phyloP scores from a whole-genome alignment of 2,113 vertebrate species.

The Lamprotornis superbus region DNA sequence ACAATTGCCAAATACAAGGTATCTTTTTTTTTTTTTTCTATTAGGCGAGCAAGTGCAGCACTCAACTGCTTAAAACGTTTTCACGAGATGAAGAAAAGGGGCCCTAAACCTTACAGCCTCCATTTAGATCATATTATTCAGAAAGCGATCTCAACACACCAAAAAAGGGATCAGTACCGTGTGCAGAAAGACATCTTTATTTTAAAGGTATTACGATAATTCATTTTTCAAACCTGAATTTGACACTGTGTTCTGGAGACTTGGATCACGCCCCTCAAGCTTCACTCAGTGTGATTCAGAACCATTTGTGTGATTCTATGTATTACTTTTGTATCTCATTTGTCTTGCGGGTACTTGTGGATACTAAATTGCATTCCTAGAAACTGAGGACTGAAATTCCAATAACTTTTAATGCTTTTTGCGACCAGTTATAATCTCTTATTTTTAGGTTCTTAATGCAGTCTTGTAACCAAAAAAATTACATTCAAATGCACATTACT shows the following conservation, averaged over 20 bases:
- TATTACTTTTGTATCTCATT: background rate
- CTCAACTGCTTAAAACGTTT: slow-evolving; percentile 95
- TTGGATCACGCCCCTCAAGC: background rate
- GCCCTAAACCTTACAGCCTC: slow-evolving; percentile 93
- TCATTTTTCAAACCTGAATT: background rate
- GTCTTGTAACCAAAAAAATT: background rate
- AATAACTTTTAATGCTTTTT: background rate
- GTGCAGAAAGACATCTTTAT: slow-evolving; percentile 92
- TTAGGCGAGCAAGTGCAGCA: slow-evolving; percentile 93
- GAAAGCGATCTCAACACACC: slow-evolving; percentile 86
- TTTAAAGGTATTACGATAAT: slow-evolving; percentile 80
- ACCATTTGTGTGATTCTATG: background rate
- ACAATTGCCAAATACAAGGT: background rate
- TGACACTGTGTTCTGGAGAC: background rate
- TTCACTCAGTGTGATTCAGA: background rate
- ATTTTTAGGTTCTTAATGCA: background rate
- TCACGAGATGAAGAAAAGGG: slow-evolving; percentile 96
- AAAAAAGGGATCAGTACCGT: slow-evolving; percentile 89
- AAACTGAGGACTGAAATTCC: background rate
- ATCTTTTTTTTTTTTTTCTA: background rate
- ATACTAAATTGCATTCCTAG: background rate
- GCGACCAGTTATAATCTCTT: accelerated
- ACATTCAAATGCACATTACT: background rate
- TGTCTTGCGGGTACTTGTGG: background rate
- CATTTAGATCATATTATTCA: slow-evolving; percentile 97